Evolutionary conservation across 2,113 vertebrate species (phyloP), one percentile per base, ranked within the genome.

Genomic region (Leucopsar rothschildi): DNA sequence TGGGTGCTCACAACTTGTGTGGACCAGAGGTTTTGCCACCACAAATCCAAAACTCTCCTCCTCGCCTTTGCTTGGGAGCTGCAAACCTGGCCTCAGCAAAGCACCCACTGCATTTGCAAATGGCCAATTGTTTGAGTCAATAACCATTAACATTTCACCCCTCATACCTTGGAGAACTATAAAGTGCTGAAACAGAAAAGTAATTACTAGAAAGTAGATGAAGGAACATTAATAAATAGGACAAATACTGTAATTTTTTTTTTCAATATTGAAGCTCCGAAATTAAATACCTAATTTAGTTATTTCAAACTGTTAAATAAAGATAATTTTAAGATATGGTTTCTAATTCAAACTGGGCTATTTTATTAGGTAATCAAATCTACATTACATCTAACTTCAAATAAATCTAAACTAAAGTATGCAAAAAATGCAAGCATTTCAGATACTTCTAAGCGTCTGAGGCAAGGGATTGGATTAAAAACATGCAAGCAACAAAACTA

Each of bases 1-100:
- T 37, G 45, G 45, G 22, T 52, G 45, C 27, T 37, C 22, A 37
- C 15, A 23, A 6, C 33, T 60, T 77, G 23, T 8, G 10, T 3
- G 8, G 18, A 22, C 28, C 9, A 39, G 33, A 86, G 55, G 45
- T 53, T 60, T 69, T 86, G 39, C 22, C 33, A 33, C 28, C 39
- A 19, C 22, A 69, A 33, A 78, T 60, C 10, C 33, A 27, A 44
- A 60, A 37, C 3, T 52, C 53, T 77, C 11, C 22, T 40, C 23
- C 15, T 18, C 2, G 0, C 14, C 37, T 37, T 60, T 52, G 11
- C 27, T 15, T 0, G 0, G 18, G 22, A 14, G 18, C 7, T 52
- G 15, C 44, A 60, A 60, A 60, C 22, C 14, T 5, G 3, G 8
- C 55, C 18, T 60, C 33, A 60, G 27, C 11, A 52, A 44, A 52